Base-by-base conservation (phyloP, 2,888 invertebrate genomes). In the Papilio gigon region DNA sequence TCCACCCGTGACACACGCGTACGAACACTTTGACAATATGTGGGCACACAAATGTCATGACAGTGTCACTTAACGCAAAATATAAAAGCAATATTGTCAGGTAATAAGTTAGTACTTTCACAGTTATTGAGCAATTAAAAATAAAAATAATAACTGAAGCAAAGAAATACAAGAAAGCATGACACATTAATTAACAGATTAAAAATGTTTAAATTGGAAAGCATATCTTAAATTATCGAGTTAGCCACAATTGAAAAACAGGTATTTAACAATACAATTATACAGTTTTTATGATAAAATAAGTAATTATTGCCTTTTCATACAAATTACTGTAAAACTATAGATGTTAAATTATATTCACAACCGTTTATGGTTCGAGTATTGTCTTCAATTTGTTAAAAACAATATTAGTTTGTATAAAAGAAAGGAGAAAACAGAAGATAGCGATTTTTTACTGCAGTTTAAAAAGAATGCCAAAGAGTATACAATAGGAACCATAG, bases 221-320 rank as follows among this genome's bases (percentile, higher is more conserved):
- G n/a, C 8, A 53, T 27, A 8, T 53, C n/a, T 22, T 14, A 25
- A 14, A 14, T 11, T 50, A 4, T 14, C 50, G 6, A 53, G 53
- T 27, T n/a, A n/a, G 27, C 53, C 27, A 27, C 27, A 50, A 50
- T 30, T 11, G 14, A 27, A 27, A 9, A 9, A 56, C 53, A 56
- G 30, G 9, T 9, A 30, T 9, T 9, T 30, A 47, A 22, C 25
- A n/a, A 17, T 56, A 56, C 27, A 53, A 53, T 17, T 56, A 56
- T 53, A n/a, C 27, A 9, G n/a, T 17, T 56, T 17, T 1, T 30
- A 53, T 53, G 14, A 50, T 22, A 33, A 33, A 30, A 58, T 63
- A 68, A 68, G 68, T 68, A 68, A 68, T 68, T 59, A 68, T 59
- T 59, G 68, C 68, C 68, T 20, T 68, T 47, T n/a, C n/a, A 20